These are phyloP conservation scores for Lophura nycthemera DNA, from an alignment of 2,113 vertebrate species.

Conservation along the genomic window DNA sequence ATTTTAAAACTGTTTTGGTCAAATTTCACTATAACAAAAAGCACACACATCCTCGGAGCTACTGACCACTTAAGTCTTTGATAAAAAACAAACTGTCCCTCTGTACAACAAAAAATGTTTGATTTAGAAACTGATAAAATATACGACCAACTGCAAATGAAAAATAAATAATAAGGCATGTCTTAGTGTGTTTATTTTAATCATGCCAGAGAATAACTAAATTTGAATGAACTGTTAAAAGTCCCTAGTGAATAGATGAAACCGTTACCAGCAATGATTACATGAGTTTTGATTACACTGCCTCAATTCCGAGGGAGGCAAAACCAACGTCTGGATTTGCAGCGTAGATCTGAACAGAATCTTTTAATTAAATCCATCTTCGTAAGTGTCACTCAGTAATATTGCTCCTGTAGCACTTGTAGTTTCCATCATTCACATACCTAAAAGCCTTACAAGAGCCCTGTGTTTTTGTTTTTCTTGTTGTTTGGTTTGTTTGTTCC, in stretches of 20 bases:
- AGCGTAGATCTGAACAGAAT: not conserved
- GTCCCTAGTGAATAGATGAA: not conserved
- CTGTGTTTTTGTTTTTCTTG: not conserved
- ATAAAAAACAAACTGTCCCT: not conserved
- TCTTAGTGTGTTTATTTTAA: constrained; percentile 10
- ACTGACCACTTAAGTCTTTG: not conserved
- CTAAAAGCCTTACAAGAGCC: not conserved
- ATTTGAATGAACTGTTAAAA: not conserved
- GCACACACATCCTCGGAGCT: not conserved
- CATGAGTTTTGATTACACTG: not conserved
- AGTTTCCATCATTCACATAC: not conserved
- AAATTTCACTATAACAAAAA: not conserved
- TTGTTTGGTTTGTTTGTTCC: not conserved
- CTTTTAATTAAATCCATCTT: constrained; percentile 45
- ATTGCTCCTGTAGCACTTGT: not conserved
- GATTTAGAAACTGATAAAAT: not conserved
- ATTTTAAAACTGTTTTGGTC: not conserved
- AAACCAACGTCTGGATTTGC: not conserved
- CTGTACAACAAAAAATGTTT: not conserved
- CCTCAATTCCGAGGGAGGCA: constrained; percentile 12
- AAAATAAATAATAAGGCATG: constrained; percentile 6
- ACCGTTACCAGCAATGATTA: not conserved
- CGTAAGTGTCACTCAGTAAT: not conserved
- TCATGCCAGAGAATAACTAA: not conserved
- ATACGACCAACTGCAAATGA: not conserved